phyloP scores from a whole-genome alignment of 2,888 invertebrate genomes.

The Pimpla rufipes region DNA sequence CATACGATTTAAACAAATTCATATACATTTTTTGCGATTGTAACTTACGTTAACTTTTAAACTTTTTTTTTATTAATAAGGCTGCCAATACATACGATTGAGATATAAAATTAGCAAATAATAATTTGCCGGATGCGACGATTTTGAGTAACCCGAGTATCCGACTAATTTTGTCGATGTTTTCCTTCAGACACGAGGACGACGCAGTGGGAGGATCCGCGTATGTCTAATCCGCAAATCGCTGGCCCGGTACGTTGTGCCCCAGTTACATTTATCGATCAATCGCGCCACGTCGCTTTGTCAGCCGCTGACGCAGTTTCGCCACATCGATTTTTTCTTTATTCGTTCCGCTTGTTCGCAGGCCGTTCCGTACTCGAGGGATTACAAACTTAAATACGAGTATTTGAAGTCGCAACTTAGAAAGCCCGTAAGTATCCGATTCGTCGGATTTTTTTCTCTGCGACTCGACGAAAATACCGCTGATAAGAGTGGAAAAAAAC shows the following conservation, averaged over 20 bases:
- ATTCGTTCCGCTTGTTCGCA: constrained; percentile 73
- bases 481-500: neutral
- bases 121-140: no score
- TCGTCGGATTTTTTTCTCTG: neutral
- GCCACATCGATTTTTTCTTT: neutral
- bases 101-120: no score
- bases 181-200: constrained; percentile 93
- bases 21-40: no score
- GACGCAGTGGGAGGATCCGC: constrained; percentile 99
- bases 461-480: neutral
- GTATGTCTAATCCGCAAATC: constrained; percentile 97
- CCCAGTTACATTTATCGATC: constrained; percentile 19
- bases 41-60: no score
- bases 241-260: constrained; percentile 92
- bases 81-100: no score
- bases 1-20: no score
- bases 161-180: constrained; percentile 34
- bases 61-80: no score
- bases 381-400: constrained; percentile 99
- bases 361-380: constrained; percentile 99
- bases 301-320: constrained; percentile 80
- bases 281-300: constrained; percentile 87
- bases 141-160: neutral
- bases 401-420: constrained; percentile 98
- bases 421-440: constrained; percentile 92